Base-by-base conservation (phyloP, 1,140 invertebrate species). In the Leptinotarsa undecemlineata region DNA sequence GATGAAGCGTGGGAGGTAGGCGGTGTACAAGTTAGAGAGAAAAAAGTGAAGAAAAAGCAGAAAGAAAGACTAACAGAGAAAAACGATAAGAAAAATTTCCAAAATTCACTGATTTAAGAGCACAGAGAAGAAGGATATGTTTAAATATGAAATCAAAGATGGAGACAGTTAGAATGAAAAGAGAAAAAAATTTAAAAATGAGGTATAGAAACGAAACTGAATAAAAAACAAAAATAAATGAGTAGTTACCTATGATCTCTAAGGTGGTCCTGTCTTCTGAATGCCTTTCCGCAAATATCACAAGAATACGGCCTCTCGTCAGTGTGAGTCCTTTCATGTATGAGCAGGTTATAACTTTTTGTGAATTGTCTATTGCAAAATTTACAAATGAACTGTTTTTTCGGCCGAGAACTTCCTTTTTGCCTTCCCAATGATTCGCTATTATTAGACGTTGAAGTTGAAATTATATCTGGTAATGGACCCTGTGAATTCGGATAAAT, bases 211-310 rank as follows among this genome's bases (percentile, higher is more conserved):
- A 96, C 81, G 8, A 42, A 98, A 96, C 82, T 98, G 96, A 84
- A 97, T 98, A 0, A 95, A 93, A 83, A 96, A 99, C 0, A 97
- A 97, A 62, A 3, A 42, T 11, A 42, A 42, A 42, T 11, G 2
- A 42, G 33, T 42, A 11, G 8, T 80, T 88, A 96, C 94, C 94
- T 94, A 87, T 98, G 96, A 86, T 98, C 96, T 83, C 96, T 88
- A 19, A 99, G 89, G 87, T 99, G 96, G 87, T 98, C 96, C 85
- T 99, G 97, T 83, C 97, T 88, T 76, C 97, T 88, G 87, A 99
- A 99, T 1, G 96, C 95, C 85, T 99, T 99, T 47, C 95, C 94
- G 84, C 98, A 99, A 79, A 99, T 97, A 85, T 99, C 97, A 87
- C 98, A 99, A 47, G 95, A 94, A 85, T 98, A 99, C 1, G 98